These are phyloP conservation scores for Augochlora pura DNA, from an alignment of 1,140 invertebrate species.

Conservation along the genomic window DNA sequence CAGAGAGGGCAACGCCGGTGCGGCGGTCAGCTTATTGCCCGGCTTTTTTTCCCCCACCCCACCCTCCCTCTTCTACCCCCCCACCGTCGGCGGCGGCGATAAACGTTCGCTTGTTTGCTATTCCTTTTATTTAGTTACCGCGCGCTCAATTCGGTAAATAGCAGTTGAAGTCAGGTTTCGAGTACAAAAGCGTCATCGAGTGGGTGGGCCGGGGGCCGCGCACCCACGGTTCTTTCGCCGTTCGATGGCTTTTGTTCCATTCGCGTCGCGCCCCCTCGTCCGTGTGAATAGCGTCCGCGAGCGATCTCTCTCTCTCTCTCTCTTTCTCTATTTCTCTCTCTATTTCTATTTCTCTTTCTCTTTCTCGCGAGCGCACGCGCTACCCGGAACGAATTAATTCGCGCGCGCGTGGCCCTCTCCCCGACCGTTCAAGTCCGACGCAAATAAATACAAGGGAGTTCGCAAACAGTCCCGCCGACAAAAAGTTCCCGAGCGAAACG, in stretches of 20 bases:
- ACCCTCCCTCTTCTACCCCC: too few relatives aligned
- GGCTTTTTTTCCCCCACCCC: not conserved
- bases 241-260: conserved; percentile 13
- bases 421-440: not conserved
- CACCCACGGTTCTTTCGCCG: conserved; percentile 1
- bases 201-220: not conserved
- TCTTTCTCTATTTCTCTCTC: too few relatives aligned
- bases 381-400: not conserved
- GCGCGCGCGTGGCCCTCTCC: too few relatives aligned
- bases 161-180: conserved; percentile 5
- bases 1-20: not conserved
- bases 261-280: not conserved
- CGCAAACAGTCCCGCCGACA: not conserved
- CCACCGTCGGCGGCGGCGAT: too few relatives aligned
- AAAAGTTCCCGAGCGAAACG: too few relatives aligned
- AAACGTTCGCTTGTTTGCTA: conserved; percentile 4
- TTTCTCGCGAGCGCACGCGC: not conserved
- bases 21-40: not conserved
- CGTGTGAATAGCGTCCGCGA: not conserved
- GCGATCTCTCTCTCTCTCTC: too few relatives aligned
- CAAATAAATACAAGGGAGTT: not conserved
- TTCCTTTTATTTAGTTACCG: conserved; percentile 7
- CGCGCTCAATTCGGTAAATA: conserved; percentile 3
- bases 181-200: conserved; percentile 13
- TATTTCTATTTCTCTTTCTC: too few relatives aligned